Conservation (phyloP, 2,888 invertebrate species). For the Agapetus fuscipes region DNA sequence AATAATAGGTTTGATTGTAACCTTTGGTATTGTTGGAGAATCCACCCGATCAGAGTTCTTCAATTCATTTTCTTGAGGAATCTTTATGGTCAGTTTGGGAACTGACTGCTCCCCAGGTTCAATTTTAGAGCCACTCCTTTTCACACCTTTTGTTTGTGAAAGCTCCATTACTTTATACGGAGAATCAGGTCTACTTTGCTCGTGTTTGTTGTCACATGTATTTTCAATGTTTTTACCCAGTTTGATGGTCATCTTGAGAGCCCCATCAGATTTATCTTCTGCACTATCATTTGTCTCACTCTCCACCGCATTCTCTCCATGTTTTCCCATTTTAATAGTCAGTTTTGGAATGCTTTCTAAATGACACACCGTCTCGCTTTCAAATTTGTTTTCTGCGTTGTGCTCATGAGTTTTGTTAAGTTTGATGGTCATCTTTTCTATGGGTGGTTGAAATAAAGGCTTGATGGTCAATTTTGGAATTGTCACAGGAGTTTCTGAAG, state of each 20-base stretch:
- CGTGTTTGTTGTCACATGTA: conserved; percentile 29
- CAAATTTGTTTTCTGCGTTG: conserved; percentile 23
- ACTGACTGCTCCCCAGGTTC: conserved; percentile 27
- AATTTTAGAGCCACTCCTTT: conserved; percentile 34
- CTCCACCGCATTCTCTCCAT: conserved; percentile 8
- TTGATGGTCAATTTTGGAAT: conserved; percentile 26
- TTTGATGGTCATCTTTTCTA: conserved; percentile 26
- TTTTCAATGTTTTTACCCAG: conserved; percentile 38
- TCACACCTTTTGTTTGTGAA: conserved; percentile 36
- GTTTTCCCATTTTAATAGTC: conserved; percentile 34
- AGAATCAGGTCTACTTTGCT: conserved; percentile 29
- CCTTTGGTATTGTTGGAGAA: conserved; percentile 36
- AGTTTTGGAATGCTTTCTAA: conserved; percentile 28
- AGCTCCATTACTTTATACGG: too few relatives aligned
- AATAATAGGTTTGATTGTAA: conserved; percentile 39
- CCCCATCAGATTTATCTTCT: conserved; percentile 26
- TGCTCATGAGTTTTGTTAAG: conserved; percentile 17
- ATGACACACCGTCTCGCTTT: conserved; percentile 19
- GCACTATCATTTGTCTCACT: conserved; percentile 9
- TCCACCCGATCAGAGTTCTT: conserved; percentile 10
- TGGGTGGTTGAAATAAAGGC: conserved; percentile 22
- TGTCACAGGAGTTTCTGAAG: not conserved
- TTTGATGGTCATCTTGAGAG: conserved; percentile 43
- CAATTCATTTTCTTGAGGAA: conserved; percentile 34
- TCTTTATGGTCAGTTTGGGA: conserved; percentile 36